Evolutionary conservation across 2,113 vertebrate species (phyloP).

Genomic region (Charina bottae): DNA sequence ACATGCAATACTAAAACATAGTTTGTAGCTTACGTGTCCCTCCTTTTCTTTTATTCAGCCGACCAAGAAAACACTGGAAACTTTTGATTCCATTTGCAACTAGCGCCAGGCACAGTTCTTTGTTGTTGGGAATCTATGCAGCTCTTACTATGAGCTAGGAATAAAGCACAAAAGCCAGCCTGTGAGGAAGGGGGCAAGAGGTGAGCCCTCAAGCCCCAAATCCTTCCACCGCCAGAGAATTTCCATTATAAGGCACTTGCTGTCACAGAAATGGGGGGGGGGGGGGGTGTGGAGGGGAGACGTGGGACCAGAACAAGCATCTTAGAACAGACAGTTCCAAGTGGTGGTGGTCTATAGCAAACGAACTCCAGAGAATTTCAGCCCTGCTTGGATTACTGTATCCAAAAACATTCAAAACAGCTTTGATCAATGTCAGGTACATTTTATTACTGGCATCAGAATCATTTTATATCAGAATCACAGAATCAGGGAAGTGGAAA

Average conservation of each 20-base stretch:
- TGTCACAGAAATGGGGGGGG: background rate
- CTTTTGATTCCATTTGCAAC: background rate
- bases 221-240: background rate
- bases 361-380: background rate
- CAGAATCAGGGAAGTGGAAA: background rate
- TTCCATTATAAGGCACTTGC: background rate
- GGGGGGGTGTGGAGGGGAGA: background rate
- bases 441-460: background rate
- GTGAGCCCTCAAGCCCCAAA: background rate
- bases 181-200: background rate
- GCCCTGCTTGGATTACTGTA: background rate
- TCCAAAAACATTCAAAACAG: background rate
- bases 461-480: background rate
- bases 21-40: background rate
- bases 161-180: background rate
- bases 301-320: background rate
- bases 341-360: background rate
- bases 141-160: background rate
- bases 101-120: background rate
- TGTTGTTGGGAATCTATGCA: background rate
- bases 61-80: background rate
- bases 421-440: background rate
- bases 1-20: background rate
- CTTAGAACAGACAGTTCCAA: background rate
- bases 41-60: background rate